These are phyloP conservation scores for Sebastes kiyomatsui DNA, from an alignment of 2,797 vertebrate genomes.

Conservation along the genomic window DNA sequence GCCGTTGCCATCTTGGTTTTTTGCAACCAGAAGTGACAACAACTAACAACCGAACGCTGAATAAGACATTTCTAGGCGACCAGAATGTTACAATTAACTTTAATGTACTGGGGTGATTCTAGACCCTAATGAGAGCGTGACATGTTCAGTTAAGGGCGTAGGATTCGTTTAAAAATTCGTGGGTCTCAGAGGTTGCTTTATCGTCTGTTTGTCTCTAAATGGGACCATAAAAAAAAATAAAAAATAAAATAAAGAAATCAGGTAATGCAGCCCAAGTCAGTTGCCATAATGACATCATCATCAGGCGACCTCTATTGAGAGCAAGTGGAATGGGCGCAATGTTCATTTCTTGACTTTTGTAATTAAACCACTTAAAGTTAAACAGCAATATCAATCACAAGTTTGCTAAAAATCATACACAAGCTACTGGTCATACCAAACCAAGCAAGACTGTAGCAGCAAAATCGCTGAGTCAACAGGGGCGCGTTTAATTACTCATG, in stretches of 20 bases:
- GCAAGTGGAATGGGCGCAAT: not conserved
- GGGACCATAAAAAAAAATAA: rapidly evolving
- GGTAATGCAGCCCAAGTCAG: not conserved
- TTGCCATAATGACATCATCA: not conserved
- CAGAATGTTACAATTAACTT: too few relatives aligned
- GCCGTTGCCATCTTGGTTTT: too few relatives aligned
- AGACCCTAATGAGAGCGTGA: too few relatives aligned
- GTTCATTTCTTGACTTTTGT: not conserved
- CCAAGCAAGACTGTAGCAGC: not conserved
- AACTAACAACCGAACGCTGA: too few relatives aligned
- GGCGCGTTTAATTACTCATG: not conserved
- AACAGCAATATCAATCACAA: not conserved
- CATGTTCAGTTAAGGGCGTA: too few relatives aligned
- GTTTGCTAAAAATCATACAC: not conserved
- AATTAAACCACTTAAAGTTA: not conserved
- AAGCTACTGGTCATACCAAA: not conserved
- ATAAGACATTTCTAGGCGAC: too few relatives aligned
- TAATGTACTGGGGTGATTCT: too few relatives aligned
- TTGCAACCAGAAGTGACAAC: too few relatives aligned
- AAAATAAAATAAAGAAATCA: not conserved
- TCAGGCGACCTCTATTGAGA: not conserved
- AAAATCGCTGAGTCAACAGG: not conserved
- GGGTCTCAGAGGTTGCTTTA: too few relatives aligned
- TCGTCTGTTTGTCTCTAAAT: too few relatives aligned
- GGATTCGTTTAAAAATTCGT: rapidly evolving